Conservation (phyloP, 2,113 vertebrate species). For the Hiodon tergisus region DNA sequence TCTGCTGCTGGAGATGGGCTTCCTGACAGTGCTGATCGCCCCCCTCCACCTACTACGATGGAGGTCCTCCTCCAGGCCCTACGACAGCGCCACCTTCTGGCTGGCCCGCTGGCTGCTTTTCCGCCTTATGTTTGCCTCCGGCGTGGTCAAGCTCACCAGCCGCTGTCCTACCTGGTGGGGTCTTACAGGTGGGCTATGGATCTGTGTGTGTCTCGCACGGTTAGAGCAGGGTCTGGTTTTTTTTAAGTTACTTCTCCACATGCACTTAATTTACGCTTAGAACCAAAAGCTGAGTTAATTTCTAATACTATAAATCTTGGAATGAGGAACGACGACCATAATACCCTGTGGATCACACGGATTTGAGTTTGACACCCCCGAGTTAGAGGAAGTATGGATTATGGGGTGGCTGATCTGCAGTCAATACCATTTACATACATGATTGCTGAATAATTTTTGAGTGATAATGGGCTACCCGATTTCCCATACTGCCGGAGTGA, state of each 20-base stretch:
- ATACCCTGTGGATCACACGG: too few species aligned
- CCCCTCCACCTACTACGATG: constrained; percentile 48
- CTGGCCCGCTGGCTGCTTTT: constrained; percentile 77
- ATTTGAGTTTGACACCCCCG: too few species aligned
- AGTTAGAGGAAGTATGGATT: too few species aligned
- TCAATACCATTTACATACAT: too few species aligned
- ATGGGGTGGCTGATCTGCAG: too few species aligned
- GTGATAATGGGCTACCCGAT: too few species aligned
- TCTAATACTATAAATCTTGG: too few species aligned
- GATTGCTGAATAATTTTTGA: too few species aligned
- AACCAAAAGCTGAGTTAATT: too few species aligned
- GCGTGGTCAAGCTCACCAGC: constrained; percentile 74
- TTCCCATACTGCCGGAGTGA: neutral
- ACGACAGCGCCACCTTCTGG: constrained; percentile 68
- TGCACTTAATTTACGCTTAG: too few species aligned
- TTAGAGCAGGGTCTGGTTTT: neutral
- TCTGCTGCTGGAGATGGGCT: constrained; percentile 71
- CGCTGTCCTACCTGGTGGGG: constrained; percentile 77
- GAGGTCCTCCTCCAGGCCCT: constrained; percentile 20
- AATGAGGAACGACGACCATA: too few species aligned
- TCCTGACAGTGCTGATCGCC: constrained; percentile 68
- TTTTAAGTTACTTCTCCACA: too few species aligned
- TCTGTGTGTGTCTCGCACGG: neutral
- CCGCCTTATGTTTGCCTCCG: constrained; percentile 73
- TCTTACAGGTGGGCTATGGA: constrained; percentile 60